phyloP scores from a whole-genome alignment of 1,140 invertebrate genomes.

The Nixonia krombeini region DNA sequence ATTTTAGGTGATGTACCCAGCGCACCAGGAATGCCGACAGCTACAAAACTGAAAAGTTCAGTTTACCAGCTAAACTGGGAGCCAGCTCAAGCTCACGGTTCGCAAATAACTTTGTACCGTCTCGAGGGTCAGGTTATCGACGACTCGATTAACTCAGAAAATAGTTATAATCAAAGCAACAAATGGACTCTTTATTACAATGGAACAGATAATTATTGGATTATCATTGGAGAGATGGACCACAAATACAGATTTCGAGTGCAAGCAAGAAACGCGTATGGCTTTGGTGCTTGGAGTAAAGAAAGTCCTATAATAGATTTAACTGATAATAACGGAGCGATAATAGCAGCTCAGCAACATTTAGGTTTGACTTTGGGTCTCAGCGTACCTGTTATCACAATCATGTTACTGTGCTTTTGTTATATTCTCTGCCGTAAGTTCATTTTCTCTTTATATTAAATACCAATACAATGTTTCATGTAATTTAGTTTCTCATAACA shows the following conservation, averaged over 20 bases:
- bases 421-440: constrained; percentile 66
- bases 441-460: constrained; percentile 5
- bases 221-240: constrained; percentile 78
- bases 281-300: constrained; percentile 80
- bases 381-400: constrained; percentile 70
- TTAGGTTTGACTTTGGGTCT: constrained; percentile 75
- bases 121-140: constrained; percentile 71
- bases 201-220: constrained; percentile 86
- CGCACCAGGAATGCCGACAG: constrained; percentile 76
- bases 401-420: constrained; percentile 63
- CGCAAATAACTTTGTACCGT: constrained; percentile 74
- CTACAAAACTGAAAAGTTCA: constrained; percentile 76
- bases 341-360: constrained; percentile 74
- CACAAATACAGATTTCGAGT: constrained; percentile 83
- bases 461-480: not conserved
- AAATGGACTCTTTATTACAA: constrained; percentile 85
- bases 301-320: constrained; percentile 75
- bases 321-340: constrained; percentile 71
- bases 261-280: constrained; percentile 83
- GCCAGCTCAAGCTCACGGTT: constrained; percentile 78
- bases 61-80: constrained; percentile 83
- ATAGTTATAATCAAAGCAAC: constrained; percentile 31
- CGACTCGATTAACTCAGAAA: constrained; percentile 31
- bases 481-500: not conserved
- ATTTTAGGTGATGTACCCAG: constrained; percentile 77